Percentiles rank a stretch among this genome's conserved stretches.
Conservation (phyloP, 2,113 vertebrate species). For the Uropsilus gracilis region DNA sequence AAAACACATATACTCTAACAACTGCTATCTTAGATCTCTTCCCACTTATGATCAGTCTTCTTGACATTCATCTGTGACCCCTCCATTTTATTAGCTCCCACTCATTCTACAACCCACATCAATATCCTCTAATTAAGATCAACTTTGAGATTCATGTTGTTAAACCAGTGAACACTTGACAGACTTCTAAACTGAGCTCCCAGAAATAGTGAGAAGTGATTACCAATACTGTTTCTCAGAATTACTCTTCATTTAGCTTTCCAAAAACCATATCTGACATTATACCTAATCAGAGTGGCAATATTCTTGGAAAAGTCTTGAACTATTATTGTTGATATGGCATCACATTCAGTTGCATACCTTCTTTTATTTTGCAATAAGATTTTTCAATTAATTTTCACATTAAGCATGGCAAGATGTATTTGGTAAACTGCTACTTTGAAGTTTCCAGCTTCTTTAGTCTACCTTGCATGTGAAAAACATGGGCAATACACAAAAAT, state of each 20-base stretch:
- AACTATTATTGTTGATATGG: background rate
- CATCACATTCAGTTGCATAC: background rate
- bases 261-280: background rate
- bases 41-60: background rate
- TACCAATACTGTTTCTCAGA: background rate
- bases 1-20: background rate
- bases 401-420: background rate
- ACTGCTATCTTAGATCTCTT: background rate
- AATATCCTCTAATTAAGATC: background rate
- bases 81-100: background rate
- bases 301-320: background rate
- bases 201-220: background rate
- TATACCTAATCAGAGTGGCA: background rate
- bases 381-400: background rate
- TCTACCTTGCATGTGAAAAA: background rate
- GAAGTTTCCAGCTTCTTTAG: background rate
- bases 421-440: background rate
- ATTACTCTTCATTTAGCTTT: background rate
- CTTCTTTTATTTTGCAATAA: background rate
- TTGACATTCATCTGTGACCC: background rate
- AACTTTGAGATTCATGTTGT: background rate
- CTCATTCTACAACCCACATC: background rate
- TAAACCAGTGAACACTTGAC: background rate
- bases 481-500: background rate
- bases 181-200: background rate